phyloP scores from a whole-genome alignment of 2,113 vertebrate species.

The Acrocephalus arundinaceus region DNA sequence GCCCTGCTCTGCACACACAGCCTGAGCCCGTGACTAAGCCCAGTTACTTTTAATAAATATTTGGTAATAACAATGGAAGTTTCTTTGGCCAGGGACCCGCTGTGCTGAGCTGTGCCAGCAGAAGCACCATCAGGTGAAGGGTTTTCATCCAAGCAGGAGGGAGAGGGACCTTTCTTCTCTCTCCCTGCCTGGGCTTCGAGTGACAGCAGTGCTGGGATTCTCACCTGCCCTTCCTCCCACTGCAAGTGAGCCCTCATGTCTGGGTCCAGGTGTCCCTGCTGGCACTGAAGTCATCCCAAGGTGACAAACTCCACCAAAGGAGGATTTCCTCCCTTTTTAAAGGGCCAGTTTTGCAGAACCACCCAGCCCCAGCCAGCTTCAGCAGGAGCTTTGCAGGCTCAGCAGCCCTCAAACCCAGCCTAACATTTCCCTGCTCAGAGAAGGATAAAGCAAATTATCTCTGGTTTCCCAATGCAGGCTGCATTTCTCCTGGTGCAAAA shows the following conservation, averaged over 20 bases:
- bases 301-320: neutral
- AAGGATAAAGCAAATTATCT: neutral
- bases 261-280: neutral
- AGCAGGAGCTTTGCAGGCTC: neutral
- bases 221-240: neutral
- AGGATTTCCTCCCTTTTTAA: neutral
- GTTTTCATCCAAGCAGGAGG: neutral
- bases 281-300: neutral
- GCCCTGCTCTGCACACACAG: neutral
- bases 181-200: neutral
- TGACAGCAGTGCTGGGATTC: neutral
- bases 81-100: neutral
- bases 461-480: neutral
- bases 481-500: neutral
- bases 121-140: neutral
- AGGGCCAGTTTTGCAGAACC: neutral
- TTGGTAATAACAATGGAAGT: neutral
- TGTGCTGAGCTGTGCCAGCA: neutral
- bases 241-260: neutral
- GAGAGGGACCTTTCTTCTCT: neutral
- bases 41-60: conserved; percentile 12
- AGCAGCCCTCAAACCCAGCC: neutral
- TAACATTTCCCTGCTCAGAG: neutral
- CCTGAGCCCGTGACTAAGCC: neutral
- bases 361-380: neutral